A percentile compares a stretch with the other conserved stretches of the same genome.
Evolutionary conservation across 2,888 invertebrate species (phyloP).

Genomic region (Andrena fulva): DNA sequence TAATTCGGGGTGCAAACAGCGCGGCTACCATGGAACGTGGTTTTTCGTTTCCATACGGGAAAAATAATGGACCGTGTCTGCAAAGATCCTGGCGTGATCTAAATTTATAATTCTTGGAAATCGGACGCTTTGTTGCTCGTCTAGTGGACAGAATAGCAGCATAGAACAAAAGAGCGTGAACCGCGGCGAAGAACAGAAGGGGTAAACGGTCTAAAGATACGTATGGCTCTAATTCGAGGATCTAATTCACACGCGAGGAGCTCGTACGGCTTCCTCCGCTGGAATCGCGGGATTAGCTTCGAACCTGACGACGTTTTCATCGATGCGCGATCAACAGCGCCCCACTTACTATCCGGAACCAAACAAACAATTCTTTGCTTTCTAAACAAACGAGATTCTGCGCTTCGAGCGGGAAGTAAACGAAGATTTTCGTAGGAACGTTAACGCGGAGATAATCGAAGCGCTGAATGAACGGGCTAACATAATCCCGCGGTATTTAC

Average conservation of each 20-base stretch:
- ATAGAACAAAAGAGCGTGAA: slow-evolving; percentile 58
- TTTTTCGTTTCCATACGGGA: neutral
- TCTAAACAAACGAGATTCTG: neutral
- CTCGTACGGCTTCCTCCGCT: slow-evolving; percentile 24
- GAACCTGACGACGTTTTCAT: neutral
- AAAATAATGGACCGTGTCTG: no score
- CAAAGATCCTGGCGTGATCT: neutral
- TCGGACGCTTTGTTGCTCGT: slow-evolving; percentile 40
- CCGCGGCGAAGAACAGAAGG: slow-evolving; percentile 55
- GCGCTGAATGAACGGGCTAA: slow-evolving; percentile 33
- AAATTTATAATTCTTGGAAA: slow-evolving; percentile 48
- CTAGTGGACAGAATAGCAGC: slow-evolving; percentile 36
- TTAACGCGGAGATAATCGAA: slow-evolving; percentile 4
- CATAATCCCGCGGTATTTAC: slow-evolving; percentile 27
- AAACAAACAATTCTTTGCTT: no score
- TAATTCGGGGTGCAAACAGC: neutral
- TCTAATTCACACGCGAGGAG: slow-evolving; percentile 65
- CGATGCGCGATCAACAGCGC: neutral
- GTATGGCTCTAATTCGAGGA: slow-evolving; percentile 70
- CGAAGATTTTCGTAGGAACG: neutral
- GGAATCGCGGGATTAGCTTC: slow-evolving; percentile 39
- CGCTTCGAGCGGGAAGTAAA: neutral
- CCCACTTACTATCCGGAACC: neutral
- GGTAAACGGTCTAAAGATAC: slow-evolving; percentile 73
- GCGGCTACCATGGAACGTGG: neutral